Base-by-base conservation (phyloP, 2,888 invertebrate genomes). In the Pristionchus fissidentatus region DNA sequence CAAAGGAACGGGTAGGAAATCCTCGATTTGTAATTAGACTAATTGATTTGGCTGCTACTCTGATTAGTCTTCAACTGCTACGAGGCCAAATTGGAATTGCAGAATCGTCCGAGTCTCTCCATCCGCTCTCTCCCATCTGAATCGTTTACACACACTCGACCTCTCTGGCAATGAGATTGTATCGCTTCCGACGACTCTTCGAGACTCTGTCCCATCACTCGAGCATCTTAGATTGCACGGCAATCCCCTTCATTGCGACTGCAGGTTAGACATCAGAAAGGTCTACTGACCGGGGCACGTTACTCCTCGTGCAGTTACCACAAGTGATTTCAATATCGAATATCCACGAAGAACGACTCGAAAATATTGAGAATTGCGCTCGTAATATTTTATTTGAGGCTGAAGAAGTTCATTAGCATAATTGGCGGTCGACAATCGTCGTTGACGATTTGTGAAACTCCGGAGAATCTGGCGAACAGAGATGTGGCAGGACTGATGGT, bases 101-200 rank as follows among this genome's bases (percentile, higher is more conserved):
- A 46, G 88, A 43, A 62, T 88, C 22, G 62, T 83, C 19, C 73
- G 57, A 46, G 79, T 89, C 73, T 41, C 79, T 15, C 77, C 77
- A 1, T 60, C 80, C 35, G 84, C 87, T 2, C 87, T 88, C 77
- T 41, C 46, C 38, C 22, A 83, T 32, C 77, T 89, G 32, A 70
- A 43, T 22, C 75, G 5, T 3, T 38, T 79, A 4, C 13, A 41
- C 7, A 46, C 79, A 0, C 55, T 90, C 13, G 83, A 86, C 41
- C 83, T 90, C 41, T 85, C 85, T 26, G 85, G 85, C 46, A 90
- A 90, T 62, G 85, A 87, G 8, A 46, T 90, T 57, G 89, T 88
- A 84, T 84, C 85, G 29, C 35, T 90, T 32, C 84, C 88, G 19
- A 46, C 79, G 0, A 22, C 41, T 0, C 5, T 79, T 8, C 35